Conservation (phyloP, 2,797 vertebrate species). For the Hoplostethus mediterraneus region DNA sequence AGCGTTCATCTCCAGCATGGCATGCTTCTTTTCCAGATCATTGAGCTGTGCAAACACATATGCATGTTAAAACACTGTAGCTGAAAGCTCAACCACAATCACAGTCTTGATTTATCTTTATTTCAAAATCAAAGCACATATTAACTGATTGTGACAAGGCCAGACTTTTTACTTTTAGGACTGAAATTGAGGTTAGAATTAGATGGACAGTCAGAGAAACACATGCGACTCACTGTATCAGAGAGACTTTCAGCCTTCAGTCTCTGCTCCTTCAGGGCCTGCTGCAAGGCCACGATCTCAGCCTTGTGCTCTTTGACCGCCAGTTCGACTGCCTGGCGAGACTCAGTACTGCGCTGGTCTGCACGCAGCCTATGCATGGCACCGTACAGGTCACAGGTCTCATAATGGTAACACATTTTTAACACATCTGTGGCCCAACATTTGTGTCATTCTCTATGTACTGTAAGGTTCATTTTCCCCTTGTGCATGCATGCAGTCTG, state of each 20-base stretch:
- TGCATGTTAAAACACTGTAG: slow-evolving; percentile 16
- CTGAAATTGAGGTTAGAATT: background rate
- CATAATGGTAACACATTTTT: slow-evolving; percentile 1
- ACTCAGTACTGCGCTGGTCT: slow-evolving; percentile 96
- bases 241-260: slow-evolving; percentile 98
- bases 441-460: too few relatives aligned
- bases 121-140: slow-evolving; percentile 4
- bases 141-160: background rate
- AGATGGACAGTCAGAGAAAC: background rate
- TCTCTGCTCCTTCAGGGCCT: slow-evolving; percentile 97
- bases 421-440: background rate
- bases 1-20: slow-evolving; percentile 98
- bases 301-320: slow-evolving; percentile 99
- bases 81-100: slow-evolving; percentile 18
- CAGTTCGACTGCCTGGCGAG: slow-evolving; percentile 96
- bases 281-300: slow-evolving; percentile 96
- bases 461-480: too few relatives aligned
- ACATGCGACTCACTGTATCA: slow-evolving; percentile 89
- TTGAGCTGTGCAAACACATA: slow-evolving; percentile 85
- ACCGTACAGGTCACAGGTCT: slow-evolving; percentile 13
- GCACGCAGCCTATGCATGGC: slow-evolving; percentile 87
- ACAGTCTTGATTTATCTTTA: background rate
- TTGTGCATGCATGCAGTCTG: too few relatives aligned
- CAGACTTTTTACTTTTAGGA: background rate
- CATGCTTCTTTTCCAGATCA: slow-evolving; percentile 98